Percentiles rank a stretch among this genome's conserved stretches.
These are phyloP conservation scores for Enteromius paludinosus DNA, from an alignment of 2,797 vertebrate species.

Conservation along the genomic window DNA sequence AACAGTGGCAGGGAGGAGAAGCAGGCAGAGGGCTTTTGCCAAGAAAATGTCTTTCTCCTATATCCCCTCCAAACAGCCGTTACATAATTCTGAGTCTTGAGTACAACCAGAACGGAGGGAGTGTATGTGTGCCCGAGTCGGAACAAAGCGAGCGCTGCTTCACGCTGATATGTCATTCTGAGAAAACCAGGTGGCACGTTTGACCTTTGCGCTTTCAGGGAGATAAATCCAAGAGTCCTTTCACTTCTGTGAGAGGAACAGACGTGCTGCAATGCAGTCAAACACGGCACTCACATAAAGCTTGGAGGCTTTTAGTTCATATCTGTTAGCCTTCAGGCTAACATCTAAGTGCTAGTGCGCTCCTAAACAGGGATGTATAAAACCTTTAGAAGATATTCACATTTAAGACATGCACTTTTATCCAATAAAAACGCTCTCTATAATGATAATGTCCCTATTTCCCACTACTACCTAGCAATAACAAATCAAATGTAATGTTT, in stretches of 20 bases:
- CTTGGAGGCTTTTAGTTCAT: background rate
- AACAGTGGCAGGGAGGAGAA: conserved; percentile 8
- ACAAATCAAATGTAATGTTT: background rate
- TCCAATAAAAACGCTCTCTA: background rate
- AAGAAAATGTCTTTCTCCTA: conserved; percentile 62
- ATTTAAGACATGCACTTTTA: background rate
- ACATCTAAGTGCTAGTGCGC: background rate
- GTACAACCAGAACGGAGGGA: conserved; percentile 23
- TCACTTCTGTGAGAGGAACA: conserved; percentile 11
- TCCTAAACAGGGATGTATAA: background rate
- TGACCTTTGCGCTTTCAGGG: conserved; percentile 24
- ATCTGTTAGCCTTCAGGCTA: background rate
- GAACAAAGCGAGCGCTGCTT: conserved; percentile 7
- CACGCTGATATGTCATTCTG: conserved; percentile 35
- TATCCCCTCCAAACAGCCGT: conserved; percentile 52
- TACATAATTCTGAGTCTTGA: conserved; percentile 37
- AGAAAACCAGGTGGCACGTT: conserved; percentile 37
- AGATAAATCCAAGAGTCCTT: conserved; percentile 28
- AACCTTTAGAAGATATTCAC: conserved; percentile 1
- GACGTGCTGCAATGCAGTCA: conserved; percentile 18
- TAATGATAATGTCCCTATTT: background rate
- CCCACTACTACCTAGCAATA: background rate
- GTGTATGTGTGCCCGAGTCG: background rate
- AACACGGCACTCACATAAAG: background rate
- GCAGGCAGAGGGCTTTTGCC: conserved; percentile 59